Evolutionary conservation across 2,113 vertebrate species (phyloP).

Genomic region (Thymallus thymallus): DNA sequence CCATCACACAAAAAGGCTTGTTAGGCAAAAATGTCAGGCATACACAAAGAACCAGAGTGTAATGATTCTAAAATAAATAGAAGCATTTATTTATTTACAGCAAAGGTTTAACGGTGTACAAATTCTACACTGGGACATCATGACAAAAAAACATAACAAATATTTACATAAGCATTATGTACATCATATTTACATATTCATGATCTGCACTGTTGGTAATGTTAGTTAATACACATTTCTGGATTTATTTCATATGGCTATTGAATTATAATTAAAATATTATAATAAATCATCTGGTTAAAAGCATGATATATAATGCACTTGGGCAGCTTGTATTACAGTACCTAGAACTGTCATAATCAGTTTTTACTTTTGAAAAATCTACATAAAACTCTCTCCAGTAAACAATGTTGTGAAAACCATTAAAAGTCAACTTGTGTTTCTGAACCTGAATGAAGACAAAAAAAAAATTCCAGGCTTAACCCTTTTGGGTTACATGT

Average conservation of each 20-base stretch:
- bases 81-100: constrained; percentile 69
- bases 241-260: constrained; percentile 5
- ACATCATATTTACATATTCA: constrained; percentile 64
- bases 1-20: neutral
- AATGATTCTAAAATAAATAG: constrained; percentile 70
- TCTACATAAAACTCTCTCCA: neutral
- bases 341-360: neutral
- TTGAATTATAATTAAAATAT: constrained; percentile 16
- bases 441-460: neutral
- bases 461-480: too few relatives aligned
- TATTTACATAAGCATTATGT: constrained; percentile 44
- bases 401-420: neutral
- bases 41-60: constrained; percentile 11
- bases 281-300: constrained; percentile 10
- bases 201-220: constrained; percentile 15
- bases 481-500: too few relatives aligned
- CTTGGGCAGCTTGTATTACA: neutral
- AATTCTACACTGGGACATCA: constrained; percentile 27
- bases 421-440: neutral
- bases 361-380: neutral
- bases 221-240: constrained; percentile 6
- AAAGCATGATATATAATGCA: constrained; percentile 17
- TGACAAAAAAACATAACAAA: constrained; percentile 27
- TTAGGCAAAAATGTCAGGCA: neutral
- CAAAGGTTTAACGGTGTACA: constrained; percentile 48